Evolutionary conservation across 1,140 invertebrate species (phyloP), one percentile per base, ranked within the genome.

Genomic region (Eupeodes corollae): DNA sequence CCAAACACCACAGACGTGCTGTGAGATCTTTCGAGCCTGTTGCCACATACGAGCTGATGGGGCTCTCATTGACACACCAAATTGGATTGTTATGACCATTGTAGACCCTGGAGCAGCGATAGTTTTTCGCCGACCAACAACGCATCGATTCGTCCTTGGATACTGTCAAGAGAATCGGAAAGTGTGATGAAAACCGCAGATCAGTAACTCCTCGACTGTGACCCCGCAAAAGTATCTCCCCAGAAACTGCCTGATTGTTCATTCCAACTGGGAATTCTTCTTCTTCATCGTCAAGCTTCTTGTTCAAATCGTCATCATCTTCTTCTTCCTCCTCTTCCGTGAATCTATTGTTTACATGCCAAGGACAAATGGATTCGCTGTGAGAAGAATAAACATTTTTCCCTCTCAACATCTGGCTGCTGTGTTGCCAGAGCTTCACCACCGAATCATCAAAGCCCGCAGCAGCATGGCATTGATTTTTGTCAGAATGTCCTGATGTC

Each of bases 1-100:
- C 86, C 51, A 87, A 69, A n/a, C 79, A 79, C 89, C 89, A 94
- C 26, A 94, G 65, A 59, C 88, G 79, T 3, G 85, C 88, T 33
- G 87, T 91, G 56, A 76, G 75, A 63, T 94, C 91, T 50, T 84
- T 79, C 35, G 88, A 91, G 41, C 85, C 88, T 6, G 89, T 88
- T 2, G 80, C 83, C 60, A 88, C 78, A 60, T 84, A 86, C 42
- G 79, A 70, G 46, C 79, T 79, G 56, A 81, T 78, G 50, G 77
- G 77, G 66, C 84, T 84, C 15, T 84, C 77, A 67, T 84, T 83
- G 64, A 91, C 70, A 66, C 83, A 85, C 83, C 88, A 92, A 35
- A 93, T 80, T n/a, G 88, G 84, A 61, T 86, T 86, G 55, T 79
- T 82, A 63, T 93, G 89, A 34, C 88, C 89, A 37, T 78, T 79